Conservation (phyloP, 2,888 invertebrate genomes). For the Seladonia tumulorum region DNA sequence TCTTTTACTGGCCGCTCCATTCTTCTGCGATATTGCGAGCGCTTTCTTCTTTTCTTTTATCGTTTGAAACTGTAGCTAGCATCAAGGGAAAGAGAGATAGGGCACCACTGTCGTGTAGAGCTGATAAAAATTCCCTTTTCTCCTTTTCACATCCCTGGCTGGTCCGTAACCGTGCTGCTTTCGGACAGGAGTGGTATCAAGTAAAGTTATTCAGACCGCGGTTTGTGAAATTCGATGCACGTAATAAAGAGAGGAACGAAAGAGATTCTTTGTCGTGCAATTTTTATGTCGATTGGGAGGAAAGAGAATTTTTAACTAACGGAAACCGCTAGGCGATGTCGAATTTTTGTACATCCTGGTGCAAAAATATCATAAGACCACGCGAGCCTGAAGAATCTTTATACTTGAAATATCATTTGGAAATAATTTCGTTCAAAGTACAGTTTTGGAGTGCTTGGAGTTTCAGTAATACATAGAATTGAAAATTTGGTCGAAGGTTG, state of each 20-base stretch:
- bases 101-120: neutral
- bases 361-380: neutral
- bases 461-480: neutral
- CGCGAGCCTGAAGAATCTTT: neutral
- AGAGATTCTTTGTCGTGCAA: neutral
- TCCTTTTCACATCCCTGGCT: neutral
- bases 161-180: neutral
- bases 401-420: neutral
- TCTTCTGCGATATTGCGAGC: neutral
- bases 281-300: neutral
- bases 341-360: neutral
- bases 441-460: neutral
- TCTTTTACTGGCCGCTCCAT: constrained; percentile 1
- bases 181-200: neutral
- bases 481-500: neutral
- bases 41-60: neutral
- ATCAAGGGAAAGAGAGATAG: neutral
- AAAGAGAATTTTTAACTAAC: neutral
- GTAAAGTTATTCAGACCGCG: neutral
- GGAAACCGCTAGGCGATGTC: neutral
- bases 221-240: neutral
- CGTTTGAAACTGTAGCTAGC: neutral
- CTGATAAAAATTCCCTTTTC: constrained; percentile 5
- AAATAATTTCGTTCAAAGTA: neutral
- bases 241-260: neutral